Base-by-base conservation (phyloP, 2,113 vertebrate species). In the Limnothrissa miodon region DNA sequence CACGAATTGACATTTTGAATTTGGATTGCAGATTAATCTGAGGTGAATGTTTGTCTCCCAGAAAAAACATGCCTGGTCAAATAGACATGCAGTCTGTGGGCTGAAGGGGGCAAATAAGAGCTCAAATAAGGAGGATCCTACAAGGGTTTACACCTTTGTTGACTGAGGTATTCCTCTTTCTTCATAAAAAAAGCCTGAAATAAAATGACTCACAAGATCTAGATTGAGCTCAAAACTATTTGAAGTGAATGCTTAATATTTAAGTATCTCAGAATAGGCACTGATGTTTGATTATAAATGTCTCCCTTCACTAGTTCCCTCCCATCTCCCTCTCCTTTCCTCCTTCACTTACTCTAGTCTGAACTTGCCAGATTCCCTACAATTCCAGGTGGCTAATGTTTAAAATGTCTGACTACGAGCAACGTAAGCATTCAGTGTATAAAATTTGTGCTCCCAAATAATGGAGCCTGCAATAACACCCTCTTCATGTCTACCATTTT, bases 11-110 rank as follows among this genome's bases (percentile, higher is more conserved):
- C 29, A 11, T 74, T 74, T 74, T 33, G 25, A 74, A 36, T 74
- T 74, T 36, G 29, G 29, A 74, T 74, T 74, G 66, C 66, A 74
- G 66, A 74, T 74, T 74, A 74, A 15, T 10, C 33, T 74, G 66
- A 5, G 66, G 29, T 74, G 33, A 74, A 74, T 74, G 66, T 74
- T 74, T 74, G 66, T 74, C 66, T 74, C 66, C 66, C 66, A 74
- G 66, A 33, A 74, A n/a, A 13, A 74, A 74, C 66, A 74, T 74
- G 66, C 29, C 66, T 39, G 29, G 66, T 36, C 29, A 36, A 36
- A 74, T 15, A 36, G 29, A 13, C 29, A 36, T 74, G 10, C 11
- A 36, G 29, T 29, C 66, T 15, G 15, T 36, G 66, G 33, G 66
- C 66, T 19, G 66, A 74, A 11, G 66, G 59, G 25, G 29, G 11